phyloP scores from a whole-genome alignment of 2,797 vertebrate genomes.

The Pantherophis vulpinus region DNA sequence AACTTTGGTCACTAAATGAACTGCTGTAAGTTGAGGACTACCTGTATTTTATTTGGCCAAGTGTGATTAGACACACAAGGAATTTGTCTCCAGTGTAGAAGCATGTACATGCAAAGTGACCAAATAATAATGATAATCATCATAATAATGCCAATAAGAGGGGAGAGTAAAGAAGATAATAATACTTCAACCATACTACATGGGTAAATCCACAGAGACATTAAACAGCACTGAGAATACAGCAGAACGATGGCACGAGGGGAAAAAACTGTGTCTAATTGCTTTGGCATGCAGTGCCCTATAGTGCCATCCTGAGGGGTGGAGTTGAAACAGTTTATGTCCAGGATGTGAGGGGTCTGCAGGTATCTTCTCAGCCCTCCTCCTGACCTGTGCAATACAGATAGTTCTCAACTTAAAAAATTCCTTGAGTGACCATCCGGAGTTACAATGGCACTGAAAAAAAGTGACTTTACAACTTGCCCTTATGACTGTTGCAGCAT shows the following conservation, averaged over 20 bases:
- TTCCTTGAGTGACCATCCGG: not conserved
- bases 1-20: too few species aligned
- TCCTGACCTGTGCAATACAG: not conserved
- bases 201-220: not conserved
- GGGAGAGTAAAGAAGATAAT: not conserved
- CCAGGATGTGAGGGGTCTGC: not conserved
- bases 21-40: too few species aligned
- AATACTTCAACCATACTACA: not conserved
- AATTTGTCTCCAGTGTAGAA: not conserved
- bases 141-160: not conserved
- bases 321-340: not conserved
- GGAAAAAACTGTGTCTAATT: not conserved
- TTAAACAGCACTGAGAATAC: not conserved
- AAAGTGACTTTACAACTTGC: not conserved
- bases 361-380: not conserved
- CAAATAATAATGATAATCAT: not conserved
- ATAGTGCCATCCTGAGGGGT: not conserved
- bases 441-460: not conserved
- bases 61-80: not conserved
- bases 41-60: not conserved
- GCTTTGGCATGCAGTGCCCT: not conserved
- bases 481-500: not conserved
- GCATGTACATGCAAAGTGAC: not conserved
- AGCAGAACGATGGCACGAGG: not conserved
- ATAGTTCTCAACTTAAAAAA: not conserved